These are phyloP conservation scores for Lindbergichthys nudifrons DNA, from an alignment of 2,797 vertebrate species.

Conservation along the genomic window DNA sequence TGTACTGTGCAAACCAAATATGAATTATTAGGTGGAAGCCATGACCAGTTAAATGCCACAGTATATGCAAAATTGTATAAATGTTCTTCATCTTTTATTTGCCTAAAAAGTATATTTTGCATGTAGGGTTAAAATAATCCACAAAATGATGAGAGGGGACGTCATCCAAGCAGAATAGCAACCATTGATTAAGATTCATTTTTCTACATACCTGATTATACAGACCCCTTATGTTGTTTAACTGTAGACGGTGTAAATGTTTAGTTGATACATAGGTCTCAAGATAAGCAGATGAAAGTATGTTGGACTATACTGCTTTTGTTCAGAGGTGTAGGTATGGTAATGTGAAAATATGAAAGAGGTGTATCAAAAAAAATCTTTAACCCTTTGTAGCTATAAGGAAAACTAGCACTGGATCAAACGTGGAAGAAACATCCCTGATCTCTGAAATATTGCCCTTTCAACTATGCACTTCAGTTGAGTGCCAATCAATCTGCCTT, in stretches of 20 bases:
- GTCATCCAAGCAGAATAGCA: background rate
- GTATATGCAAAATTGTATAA: too few relatives aligned
- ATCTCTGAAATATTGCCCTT: constrained; percentile 21
- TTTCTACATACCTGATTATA: background rate
- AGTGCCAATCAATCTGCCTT: constrained; percentile 28
- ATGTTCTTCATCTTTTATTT: too few relatives aligned
- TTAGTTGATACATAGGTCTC: background rate
- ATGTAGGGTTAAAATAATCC: too few relatives aligned
- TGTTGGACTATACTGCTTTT: background rate
- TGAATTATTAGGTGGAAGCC: too few relatives aligned
- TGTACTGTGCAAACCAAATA: too few relatives aligned
- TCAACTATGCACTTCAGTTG: constrained; percentile 22
- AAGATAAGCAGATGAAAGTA: background rate
- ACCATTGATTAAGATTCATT: background rate
- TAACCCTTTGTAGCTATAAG: constrained; percentile 10
- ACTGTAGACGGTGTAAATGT: background rate
- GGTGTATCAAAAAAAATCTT: background rate
- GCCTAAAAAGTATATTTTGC: too few relatives aligned
- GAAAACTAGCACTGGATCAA: constrained; percentile 15
- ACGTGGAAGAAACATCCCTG: constrained; percentile 1
- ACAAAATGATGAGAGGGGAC: background rate
- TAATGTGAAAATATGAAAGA: constrained; percentile 18
- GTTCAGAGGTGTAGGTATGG: background rate
- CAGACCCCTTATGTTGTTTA: too few relatives aligned
- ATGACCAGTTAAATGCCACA: too few relatives aligned